Conservation (phyloP, 2,888 invertebrate genomes). For the Asteroscopus sphinx region DNA sequence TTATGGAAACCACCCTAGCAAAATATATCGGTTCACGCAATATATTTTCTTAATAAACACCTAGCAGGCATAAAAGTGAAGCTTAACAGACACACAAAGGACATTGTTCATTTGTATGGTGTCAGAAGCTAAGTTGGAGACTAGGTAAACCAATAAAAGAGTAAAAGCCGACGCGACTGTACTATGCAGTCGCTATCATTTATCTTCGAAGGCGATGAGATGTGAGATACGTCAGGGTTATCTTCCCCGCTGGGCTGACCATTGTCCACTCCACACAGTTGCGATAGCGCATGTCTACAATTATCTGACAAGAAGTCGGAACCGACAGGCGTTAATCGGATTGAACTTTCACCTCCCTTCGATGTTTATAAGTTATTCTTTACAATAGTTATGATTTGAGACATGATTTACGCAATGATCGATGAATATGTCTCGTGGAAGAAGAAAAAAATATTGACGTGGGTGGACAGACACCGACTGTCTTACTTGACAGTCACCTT, state of each 20-base stretch:
- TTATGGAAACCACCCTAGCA: conserved; percentile 65
- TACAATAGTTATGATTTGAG: conserved; percentile 46
- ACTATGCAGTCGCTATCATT: conserved; percentile 56
- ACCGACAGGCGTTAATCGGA: conserved; percentile 68
- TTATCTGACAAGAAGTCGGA: conserved; percentile 65
- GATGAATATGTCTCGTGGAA: conserved; percentile 42
- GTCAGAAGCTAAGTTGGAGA: conserved; percentile 64
- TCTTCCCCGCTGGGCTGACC: conserved; percentile 60
- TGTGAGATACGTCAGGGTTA: conserved; percentile 61
- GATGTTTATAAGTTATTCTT: conserved; percentile 58
- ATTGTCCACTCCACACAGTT: conserved; percentile 62
- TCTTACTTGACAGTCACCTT: conserved; percentile 30
- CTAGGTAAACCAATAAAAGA: conserved; percentile 63
- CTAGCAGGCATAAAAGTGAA: conserved; percentile 59
- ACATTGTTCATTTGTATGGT: conserved; percentile 82
- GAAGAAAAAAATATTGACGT: conserved; percentile 36
- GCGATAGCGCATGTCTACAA: conserved; percentile 62
- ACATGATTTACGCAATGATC: conserved; percentile 50
- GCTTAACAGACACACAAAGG: conserved; percentile 76
- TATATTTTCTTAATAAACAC: conserved; percentile 61
- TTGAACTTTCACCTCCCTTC: conserved; percentile 65
- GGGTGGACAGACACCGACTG: conserved; percentile 22
- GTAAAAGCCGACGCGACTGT: conserved; percentile 53
- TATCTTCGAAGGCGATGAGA: conserved; percentile 64
- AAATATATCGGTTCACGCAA: conserved; percentile 48